A percentile compares a stretch with the other conserved stretches of the same genome.
phyloP scores from a whole-genome alignment of 2,888 invertebrate species.

The Brachycybe producta region DNA sequence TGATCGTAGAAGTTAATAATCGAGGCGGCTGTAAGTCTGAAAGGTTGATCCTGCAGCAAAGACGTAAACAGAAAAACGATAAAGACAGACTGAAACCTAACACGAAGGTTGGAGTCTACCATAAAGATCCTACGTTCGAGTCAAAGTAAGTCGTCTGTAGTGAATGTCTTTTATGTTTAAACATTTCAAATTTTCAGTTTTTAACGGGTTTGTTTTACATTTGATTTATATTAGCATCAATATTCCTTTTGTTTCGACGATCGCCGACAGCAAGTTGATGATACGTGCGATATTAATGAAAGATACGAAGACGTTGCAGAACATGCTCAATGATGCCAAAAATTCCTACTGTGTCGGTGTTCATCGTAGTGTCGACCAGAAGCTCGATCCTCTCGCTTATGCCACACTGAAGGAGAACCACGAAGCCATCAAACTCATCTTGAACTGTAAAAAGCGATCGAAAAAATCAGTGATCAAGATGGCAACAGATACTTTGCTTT shows the following conservation, averaged over 20 bases:
- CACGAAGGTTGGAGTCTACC: constrained; percentile 31
- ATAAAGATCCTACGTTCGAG: constrained; percentile 36
- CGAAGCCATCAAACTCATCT: constrained; percentile 29
- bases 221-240: constrained; percentile 30
- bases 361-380: constrained; percentile 28
- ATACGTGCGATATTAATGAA: constrained; percentile 36
- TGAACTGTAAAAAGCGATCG: constrained; percentile 22
- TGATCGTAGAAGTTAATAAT: not conserved
- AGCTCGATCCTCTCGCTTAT: constrained; percentile 29
- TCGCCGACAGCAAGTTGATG: constrained; percentile 35
- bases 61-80: too few species aligned
- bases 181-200: not conserved
- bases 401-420: constrained; percentile 30
- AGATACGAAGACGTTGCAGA: constrained; percentile 33
- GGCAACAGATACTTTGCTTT: constrained; percentile 25
- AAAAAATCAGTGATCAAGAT: constrained; percentile 18
- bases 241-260: constrained; percentile 36
- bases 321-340: constrained; percentile 30
- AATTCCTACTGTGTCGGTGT: constrained; percentile 29
- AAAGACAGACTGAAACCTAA: constrained; percentile 30
- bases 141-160: constrained; percentile 28
- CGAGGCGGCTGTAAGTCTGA: constrained; percentile 3
- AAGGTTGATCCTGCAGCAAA: too few species aligned
- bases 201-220: not conserved
- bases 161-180: not conserved